Conservation (phyloP, 2,888 invertebrate species). For the Penaeus monodon region DNA sequence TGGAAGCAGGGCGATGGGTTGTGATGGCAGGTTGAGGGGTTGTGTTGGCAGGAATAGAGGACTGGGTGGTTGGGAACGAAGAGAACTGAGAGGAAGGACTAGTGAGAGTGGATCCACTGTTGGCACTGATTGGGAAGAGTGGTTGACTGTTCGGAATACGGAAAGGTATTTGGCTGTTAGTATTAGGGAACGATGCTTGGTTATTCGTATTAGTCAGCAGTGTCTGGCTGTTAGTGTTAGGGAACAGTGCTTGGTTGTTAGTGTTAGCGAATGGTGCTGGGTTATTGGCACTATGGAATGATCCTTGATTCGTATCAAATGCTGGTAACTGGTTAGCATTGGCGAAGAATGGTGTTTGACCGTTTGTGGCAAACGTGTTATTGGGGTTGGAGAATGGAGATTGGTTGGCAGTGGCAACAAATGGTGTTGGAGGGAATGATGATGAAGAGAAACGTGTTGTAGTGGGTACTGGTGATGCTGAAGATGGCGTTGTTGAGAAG, state of each 20-base stretch:
- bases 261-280: constrained; percentile 11
- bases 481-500: not conserved
- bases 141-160: too few species aligned
- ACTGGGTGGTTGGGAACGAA: too few species aligned
- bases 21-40: too few species aligned
- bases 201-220: too few species aligned
- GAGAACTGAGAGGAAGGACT: too few species aligned
- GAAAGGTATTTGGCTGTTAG: too few species aligned
- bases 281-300: not conserved
- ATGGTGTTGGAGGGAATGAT: not conserved
- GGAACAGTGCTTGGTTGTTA: not conserved
- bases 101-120: too few species aligned
- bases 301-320: not conserved
- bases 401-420: not conserved
- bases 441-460: not conserved
- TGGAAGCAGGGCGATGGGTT: too few species aligned
- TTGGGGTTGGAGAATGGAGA: not conserved
- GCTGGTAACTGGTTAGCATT: not conserved
- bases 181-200: too few species aligned
- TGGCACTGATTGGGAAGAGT: too few species aligned
- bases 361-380: not conserved
- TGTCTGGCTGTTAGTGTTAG: too few species aligned
- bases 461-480: not conserved
- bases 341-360: not conserved
- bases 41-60: too few species aligned